Percentiles rank a stretch among this genome's conserved stretches.
These are phyloP conservation scores for Mycalesis mineus DNA, from an alignment of 2,888 invertebrate genomes.

Conservation along the genomic window DNA sequence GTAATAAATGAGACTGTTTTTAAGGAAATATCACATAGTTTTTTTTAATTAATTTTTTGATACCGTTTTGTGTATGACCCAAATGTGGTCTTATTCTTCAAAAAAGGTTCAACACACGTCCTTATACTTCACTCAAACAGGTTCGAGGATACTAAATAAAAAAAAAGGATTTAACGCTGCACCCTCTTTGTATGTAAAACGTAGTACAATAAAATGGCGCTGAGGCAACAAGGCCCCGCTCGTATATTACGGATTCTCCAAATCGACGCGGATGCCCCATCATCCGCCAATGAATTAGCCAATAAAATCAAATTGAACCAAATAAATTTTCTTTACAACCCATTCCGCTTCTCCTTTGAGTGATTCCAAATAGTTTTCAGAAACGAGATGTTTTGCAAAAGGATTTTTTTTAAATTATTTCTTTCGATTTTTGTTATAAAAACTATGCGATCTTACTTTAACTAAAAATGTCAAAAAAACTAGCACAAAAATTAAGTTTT, in stretches of 20 bases:
- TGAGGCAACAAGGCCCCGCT: conserved; percentile 36
- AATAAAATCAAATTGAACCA: conserved; percentile 73
- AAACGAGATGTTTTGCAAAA: background rate
- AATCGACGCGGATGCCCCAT: conserved; percentile 50
- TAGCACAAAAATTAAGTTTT: too few relatives aligned
- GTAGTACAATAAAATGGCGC: conserved; percentile 55
- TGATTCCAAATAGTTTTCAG: conserved; percentile 11
- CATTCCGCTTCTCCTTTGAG: conserved; percentile 46
- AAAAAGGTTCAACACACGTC: too few relatives aligned
- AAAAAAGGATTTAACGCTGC: conserved; percentile 35
- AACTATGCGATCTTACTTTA: too few relatives aligned
- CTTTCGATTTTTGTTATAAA: too few relatives aligned
- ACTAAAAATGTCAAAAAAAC: too few relatives aligned
- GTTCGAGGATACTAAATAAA: conserved; percentile 18
- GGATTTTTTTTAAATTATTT: background rate
- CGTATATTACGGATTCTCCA: conserved; percentile 57
- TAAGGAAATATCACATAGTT: too few relatives aligned
- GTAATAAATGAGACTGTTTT: too few relatives aligned
- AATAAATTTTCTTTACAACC: conserved; percentile 67
- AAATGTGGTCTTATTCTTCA: too few relatives aligned
- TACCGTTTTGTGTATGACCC: too few relatives aligned
- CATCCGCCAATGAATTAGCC: conserved; percentile 68
- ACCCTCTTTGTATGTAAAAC: conserved; percentile 66
- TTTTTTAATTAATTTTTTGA: too few relatives aligned
- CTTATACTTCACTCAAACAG: too few relatives aligned